Percentiles rank a stretch among this genome's conserved stretches.
These are phyloP conservation scores for Eueides isabella DNA, from an alignment of 1,140 invertebrate genomes.

Conservation along the genomic window DNA sequence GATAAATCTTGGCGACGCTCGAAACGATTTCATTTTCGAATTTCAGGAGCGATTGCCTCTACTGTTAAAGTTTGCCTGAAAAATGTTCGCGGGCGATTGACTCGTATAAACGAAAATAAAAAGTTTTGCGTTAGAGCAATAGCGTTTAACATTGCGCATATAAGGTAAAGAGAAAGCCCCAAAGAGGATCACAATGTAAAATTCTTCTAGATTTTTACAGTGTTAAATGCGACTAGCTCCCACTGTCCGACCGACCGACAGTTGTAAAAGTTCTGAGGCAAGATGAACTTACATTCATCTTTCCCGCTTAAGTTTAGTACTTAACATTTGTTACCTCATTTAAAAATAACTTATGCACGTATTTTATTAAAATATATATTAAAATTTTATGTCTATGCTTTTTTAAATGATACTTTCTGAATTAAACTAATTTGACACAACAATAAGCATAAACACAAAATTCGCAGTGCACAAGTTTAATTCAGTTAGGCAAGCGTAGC, in stretches of 20 bases:
- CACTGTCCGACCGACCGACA: constrained; percentile 51
- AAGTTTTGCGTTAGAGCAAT: constrained; percentile 80
- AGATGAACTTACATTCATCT: constrained; percentile 53
- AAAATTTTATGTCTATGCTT: not conserved
- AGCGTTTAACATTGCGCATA: constrained; percentile 75
- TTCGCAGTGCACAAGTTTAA: constrained; percentile 68
- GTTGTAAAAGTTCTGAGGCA: constrained; percentile 55
- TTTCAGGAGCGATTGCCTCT: constrained; percentile 81
- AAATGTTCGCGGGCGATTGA: constrained; percentile 81
- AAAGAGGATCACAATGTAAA: constrained; percentile 73
- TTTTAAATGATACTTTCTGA: constrained; percentile 12
- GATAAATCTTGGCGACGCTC: constrained; percentile 81
- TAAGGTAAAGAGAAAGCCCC: constrained; percentile 71
- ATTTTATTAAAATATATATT: not conserved
- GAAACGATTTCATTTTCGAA: constrained; percentile 82
- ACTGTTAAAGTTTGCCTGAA: constrained; percentile 82
- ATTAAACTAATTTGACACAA: constrained; percentile 55
- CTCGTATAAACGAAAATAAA: constrained; percentile 82
- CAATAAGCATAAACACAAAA: constrained; percentile 67
- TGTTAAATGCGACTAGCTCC: constrained; percentile 65
- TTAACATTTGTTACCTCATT: constrained; percentile 44
- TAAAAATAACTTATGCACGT: constrained; percentile 7
- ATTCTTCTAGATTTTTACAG: constrained; percentile 48
- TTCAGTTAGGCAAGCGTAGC: constrained; percentile 67
- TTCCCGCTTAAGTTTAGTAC: constrained; percentile 41